Percentiles rank a stretch among this genome's conserved stretches.
Evolutionary conservation across 2,888 invertebrate genomes (phyloP).

Genomic region (Drosophila incognita): DNA sequence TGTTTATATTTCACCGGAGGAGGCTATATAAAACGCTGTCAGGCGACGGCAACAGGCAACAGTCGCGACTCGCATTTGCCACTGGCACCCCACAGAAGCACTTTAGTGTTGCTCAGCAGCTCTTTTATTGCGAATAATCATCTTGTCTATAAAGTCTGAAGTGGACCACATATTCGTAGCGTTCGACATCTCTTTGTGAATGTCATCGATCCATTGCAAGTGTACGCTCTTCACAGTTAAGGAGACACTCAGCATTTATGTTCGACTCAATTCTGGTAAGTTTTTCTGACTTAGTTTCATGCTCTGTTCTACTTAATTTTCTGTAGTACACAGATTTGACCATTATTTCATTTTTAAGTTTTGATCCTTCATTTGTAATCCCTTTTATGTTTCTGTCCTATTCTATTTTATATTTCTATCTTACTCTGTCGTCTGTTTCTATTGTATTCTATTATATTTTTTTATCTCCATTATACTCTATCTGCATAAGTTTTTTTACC

Average conservation of each 20-base stretch:
- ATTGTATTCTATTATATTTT: too few species aligned
- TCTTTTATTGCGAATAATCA: not conserved
- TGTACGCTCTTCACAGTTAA: not conserved
- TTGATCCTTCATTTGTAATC: not conserved
- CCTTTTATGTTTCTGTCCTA: too few species aligned
- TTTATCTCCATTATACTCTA: not conserved
- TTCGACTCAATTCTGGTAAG: not conserved
- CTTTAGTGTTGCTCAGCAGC: not conserved
- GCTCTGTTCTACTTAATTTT: not conserved
- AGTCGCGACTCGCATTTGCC: slow-evolving; percentile 12
- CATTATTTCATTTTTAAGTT: not conserved
- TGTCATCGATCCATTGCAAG: not conserved
- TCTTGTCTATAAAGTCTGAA: not conserved
- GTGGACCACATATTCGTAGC: not conserved
- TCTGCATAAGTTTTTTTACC: not conserved
- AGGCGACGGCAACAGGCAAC: not conserved
- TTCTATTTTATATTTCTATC: not conserved
- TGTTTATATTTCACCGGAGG: not conserved
- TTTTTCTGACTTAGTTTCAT: not conserved
- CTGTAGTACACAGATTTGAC: not conserved
- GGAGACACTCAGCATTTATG: not conserved
- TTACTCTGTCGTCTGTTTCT: not conserved
- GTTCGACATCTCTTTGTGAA: too few species aligned
- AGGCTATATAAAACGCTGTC: slow-evolving; percentile 21
- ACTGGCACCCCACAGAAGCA: not conserved